Evolutionary conservation across 2,797 vertebrate genomes (phyloP).

Genomic region (Peromyscus melanophrys): DNA sequence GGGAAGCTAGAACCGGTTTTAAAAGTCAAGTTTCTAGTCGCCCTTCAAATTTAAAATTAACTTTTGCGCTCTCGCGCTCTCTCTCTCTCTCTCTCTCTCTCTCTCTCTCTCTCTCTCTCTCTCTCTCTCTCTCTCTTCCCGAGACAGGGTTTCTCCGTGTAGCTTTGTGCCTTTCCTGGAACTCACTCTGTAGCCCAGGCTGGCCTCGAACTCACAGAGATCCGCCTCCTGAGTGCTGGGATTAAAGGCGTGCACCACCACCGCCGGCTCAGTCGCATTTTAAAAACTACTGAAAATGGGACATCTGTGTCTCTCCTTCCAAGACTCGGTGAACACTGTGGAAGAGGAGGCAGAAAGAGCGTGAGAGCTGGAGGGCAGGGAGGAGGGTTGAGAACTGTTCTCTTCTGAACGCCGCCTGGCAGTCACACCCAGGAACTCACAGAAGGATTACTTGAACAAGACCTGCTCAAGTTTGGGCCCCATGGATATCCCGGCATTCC

Average conservation of each 20-base stretch:
- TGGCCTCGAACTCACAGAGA: no score
- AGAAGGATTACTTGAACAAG: neutral
- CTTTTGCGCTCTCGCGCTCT: neutral
- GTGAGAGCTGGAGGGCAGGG: neutral
- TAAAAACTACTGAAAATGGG: neutral
- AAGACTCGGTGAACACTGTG: neutral
- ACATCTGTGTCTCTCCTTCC: neutral
- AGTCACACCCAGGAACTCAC: neutral
- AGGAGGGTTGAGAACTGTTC: neutral
- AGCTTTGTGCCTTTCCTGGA: no score
- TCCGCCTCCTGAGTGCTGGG: no score
- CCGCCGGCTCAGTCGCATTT: neutral
- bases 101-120: no score
- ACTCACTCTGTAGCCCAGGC: no score
- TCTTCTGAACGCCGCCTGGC: neutral
- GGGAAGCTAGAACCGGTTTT: neutral
- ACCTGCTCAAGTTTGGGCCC: neutral
- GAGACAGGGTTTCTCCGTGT: no score
- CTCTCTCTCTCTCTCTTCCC: no score
- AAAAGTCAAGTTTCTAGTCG: conserved; percentile 38
- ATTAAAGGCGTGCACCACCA: no score
- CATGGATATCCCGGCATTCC: neutral
- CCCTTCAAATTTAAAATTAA: conserved; percentile 56
- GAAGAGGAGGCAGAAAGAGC: neutral
- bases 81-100: no score